Evolutionary conservation across 2,888 invertebrate genomes (phyloP).

Genomic region (Allolobophora icterica): DNA sequence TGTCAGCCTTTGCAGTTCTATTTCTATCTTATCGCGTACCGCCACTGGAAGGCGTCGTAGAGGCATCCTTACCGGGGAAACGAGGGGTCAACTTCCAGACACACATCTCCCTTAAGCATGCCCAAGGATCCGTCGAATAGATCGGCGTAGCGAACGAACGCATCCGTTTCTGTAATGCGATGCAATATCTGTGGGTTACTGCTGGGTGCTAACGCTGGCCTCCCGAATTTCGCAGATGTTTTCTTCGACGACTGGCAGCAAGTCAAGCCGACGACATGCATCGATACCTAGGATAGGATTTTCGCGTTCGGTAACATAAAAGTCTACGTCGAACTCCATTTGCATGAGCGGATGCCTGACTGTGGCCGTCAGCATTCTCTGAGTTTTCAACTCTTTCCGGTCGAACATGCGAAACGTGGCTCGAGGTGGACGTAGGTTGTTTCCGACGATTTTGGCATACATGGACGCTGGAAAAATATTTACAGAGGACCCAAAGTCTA

Average conservation of each 20-base stretch:
- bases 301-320: background rate
- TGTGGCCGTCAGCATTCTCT: background rate
- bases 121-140: no score
- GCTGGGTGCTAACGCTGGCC: no score
- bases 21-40: background rate
- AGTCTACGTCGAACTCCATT: background rate
- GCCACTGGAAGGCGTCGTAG: background rate
- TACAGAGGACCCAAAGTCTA: no score
- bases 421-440: background rate
- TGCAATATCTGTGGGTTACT: no score
- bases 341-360: background rate
- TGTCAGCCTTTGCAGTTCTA: conserved; percentile 12
- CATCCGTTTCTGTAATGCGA: no score
- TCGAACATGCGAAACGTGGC: background rate
- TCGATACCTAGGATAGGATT: background rate
- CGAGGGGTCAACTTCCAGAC: background rate
- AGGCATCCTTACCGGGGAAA: background rate
- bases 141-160: no score
- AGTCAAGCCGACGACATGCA: background rate
- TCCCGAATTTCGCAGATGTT: background rate
- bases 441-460: no score
- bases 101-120: background rate
- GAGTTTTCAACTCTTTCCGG: background rate
- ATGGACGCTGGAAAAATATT: no score
- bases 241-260: background rate